Conservation (phyloP, 2,888 invertebrate species). For the Orthosia cruda region DNA sequence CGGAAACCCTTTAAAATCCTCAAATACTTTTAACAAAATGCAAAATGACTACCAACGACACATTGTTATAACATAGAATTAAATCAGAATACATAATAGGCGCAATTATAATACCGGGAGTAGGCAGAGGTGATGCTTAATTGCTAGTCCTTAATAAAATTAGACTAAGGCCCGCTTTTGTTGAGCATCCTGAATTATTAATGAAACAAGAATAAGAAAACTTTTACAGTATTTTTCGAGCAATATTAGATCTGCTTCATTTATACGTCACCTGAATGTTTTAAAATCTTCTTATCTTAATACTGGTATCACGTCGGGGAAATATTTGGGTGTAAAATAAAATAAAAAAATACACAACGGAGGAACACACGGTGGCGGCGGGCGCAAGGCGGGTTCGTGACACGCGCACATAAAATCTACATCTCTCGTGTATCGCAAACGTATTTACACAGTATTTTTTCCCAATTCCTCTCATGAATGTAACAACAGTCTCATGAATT, state of each 20-base stretch:
- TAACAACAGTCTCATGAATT: conserved; percentile 81
- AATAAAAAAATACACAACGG: conserved; percentile 50
- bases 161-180: conserved; percentile 52
- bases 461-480: conserved; percentile 74
- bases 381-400: conserved; percentile 57
- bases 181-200: conserved; percentile 63
- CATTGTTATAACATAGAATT: conserved; percentile 43
- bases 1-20: not conserved
- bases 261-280: conserved; percentile 59
- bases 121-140: conserved; percentile 53
- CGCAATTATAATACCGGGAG: conserved; percentile 49
- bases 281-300: conserved; percentile 66
- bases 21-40: conserved; percentile 9
- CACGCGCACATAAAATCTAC: conserved; percentile 71
- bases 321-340: conserved; percentile 50
- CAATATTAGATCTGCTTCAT: conserved; percentile 61
- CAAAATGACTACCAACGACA: conserved; percentile 20
- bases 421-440: conserved; percentile 72
- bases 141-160: conserved; percentile 57
- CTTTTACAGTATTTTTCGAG: conserved; percentile 58
- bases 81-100: conserved; percentile 47
- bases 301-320: conserved; percentile 54
- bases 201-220: conserved; percentile 64
- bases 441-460: conserved; percentile 76
- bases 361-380: conserved; percentile 24